Evolutionary conservation across 2,888 invertebrate genomes (phyloP), one percentile per base, ranked within the genome.

Genomic region (Leptarthrus brevirostris): DNA sequence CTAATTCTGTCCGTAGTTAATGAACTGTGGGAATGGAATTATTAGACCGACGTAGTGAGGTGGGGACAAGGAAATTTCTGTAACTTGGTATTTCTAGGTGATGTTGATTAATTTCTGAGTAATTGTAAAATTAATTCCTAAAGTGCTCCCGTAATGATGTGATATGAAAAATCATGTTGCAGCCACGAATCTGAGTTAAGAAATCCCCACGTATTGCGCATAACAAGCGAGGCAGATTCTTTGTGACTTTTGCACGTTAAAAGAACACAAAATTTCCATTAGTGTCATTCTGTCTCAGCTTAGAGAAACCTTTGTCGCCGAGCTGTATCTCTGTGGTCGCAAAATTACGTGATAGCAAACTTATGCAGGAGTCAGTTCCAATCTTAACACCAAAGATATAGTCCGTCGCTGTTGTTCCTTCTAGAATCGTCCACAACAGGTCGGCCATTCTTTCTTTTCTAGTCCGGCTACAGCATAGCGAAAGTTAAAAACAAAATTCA

Each of bases 251-350:
- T 52, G 69, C 52, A 52, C 49, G 49, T 30, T 69, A 52, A 52
- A 24, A 56, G 69, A 75, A 75, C 75, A 75, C 61, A 66, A 73
- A 69, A 73, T 75, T 75, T 75, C 75, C 75, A 75, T 75, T 75
- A 75, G 75, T 75, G 75, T 75, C 75, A 75, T 73, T 73, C 72
- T 73, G 69, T 54, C 69, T 73, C 26, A 73, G 66, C 56, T 69
- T 47, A 69, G 73, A 69, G 75, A 49, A 72, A n/a, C 66, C 61
- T 61, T 72, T 73, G 72, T 73, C 73, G 74, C 66, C 54, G 53
- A 69, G 69, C 70, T 58, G 47, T 69, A 52, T 69, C 52, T 69
- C 54, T 26, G 24, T 58, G 54, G 64, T 61, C 58, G 69, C 72
- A 69, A 73, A 72, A 75, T 73, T 75, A 74, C 69, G 69, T 71